Evolutionary conservation across 2,888 invertebrate genomes (phyloP).

Genomic region (Athripsodes cinereus): DNA sequence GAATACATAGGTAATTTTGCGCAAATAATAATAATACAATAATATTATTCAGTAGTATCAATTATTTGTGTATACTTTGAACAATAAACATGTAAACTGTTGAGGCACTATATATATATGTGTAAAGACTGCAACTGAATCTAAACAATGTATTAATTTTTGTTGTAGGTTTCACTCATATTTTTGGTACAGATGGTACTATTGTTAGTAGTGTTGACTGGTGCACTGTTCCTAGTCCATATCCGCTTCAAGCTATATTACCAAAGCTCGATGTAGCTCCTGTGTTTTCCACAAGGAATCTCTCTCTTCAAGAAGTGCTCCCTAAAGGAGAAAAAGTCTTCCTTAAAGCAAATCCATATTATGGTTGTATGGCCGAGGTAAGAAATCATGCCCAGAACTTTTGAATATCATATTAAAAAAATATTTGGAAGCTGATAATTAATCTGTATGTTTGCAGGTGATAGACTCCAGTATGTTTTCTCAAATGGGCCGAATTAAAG

Average conservation of each 20-base stretch:
- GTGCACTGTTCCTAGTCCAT: conserved; percentile 55
- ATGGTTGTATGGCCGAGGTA: conserved; percentile 75
- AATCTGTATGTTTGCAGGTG: conserved; percentile 40
- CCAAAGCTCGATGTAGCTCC: conserved; percentile 31
- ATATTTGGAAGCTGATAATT: not conserved
- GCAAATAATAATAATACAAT: too few species aligned
- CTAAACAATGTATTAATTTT: not conserved
- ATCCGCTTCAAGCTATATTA: conserved; percentile 63
- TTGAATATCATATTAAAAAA: not conserved
- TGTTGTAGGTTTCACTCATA: conserved; percentile 13
- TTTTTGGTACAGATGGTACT: conserved; percentile 42
- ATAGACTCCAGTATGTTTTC: conserved; percentile 47
- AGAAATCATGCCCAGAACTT: not conserved
- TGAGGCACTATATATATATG: too few species aligned
- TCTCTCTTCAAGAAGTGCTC: conserved; percentile 51
- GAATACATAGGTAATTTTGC: too few species aligned
- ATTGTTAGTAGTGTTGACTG: conserved; percentile 68
- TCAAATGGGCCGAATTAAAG: conserved; percentile 56
- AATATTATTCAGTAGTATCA: too few species aligned
- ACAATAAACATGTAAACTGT: too few species aligned
- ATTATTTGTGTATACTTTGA: too few species aligned
- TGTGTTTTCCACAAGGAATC: conserved; percentile 29
- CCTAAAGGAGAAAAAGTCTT: conserved; percentile 64
- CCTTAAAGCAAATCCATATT: conserved; percentile 68
- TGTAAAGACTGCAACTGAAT: too few species aligned